Conservation (phyloP, 2,888 invertebrate species). For the Pegoplata infirma region DNA sequence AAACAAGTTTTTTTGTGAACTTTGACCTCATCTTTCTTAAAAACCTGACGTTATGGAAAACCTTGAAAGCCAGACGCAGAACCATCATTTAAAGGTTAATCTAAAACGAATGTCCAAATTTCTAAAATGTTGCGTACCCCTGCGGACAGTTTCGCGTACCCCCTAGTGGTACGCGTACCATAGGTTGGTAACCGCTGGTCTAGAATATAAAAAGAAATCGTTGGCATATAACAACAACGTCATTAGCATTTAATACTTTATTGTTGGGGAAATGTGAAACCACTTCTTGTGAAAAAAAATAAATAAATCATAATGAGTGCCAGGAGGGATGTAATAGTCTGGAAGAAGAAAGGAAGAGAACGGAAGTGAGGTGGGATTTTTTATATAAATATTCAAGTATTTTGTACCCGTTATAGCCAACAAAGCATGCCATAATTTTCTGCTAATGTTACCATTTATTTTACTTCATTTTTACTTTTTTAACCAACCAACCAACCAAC, state of each 20-base stretch:
- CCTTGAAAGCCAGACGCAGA: no score
- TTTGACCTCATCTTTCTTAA: no score
- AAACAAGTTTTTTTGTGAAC: no score
- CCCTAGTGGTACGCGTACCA: no score
- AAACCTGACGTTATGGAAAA: no score
- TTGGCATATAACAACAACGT: neutral
- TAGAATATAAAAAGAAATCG: neutral
- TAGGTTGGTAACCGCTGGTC: no score
- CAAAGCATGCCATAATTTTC: conserved; percentile 20
- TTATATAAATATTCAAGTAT: conserved; percentile 20
- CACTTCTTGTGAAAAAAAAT: conserved; percentile 26
- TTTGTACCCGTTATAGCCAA: neutral
- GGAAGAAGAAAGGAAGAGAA: no score
- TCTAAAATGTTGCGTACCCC: no score
- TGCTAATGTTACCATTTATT: conserved; percentile 17
- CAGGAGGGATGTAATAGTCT: neutral
- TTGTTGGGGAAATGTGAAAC: conserved; percentile 14
- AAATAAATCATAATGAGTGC: conserved; percentile 37
- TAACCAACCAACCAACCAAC: no score
- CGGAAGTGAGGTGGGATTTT: conserved; percentile 19
- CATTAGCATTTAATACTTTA: neutral
- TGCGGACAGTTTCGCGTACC: no score
- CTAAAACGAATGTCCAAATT: no score
- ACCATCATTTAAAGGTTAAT: no score
- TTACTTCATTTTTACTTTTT: conserved; percentile 2